A percentile compares a stretch with the other conserved stretches of the same genome.
Evolutionary conservation across 2,888 invertebrate genomes (phyloP).

Genomic region (Catonia carolina): DNA sequence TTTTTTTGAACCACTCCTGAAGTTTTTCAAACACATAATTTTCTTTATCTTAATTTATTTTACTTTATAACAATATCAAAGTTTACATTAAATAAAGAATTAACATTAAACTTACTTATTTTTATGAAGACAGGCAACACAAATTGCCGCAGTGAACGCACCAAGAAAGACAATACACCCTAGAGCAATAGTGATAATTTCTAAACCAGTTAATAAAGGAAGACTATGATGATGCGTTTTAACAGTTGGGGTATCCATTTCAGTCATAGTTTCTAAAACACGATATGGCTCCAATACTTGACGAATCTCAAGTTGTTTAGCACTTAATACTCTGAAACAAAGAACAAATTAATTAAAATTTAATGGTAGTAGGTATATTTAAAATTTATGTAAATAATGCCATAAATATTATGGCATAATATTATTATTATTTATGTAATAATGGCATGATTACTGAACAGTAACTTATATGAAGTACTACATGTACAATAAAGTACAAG

Average conservation of each 20-base stretch:
- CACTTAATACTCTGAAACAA: constrained; percentile 53
- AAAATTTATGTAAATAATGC: too few species aligned
- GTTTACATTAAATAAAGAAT: too few species aligned
- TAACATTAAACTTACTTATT: constrained; percentile 31
- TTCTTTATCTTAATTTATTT: too few species aligned
- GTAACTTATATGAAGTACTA: too few species aligned
- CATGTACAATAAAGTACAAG: too few species aligned
- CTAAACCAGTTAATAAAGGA: constrained; percentile 57
- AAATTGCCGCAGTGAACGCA: constrained; percentile 69
- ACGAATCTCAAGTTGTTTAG: constrained; percentile 54
- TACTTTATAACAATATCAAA: too few species aligned
- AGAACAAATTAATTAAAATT: constrained; percentile 28
- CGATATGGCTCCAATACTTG: constrained; percentile 59
- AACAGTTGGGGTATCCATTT: constrained; percentile 33
- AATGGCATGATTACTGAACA: too few species aligned
- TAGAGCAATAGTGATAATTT: constrained; percentile 71
- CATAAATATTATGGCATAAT: too few species aligned
- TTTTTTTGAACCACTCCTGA: too few species aligned
- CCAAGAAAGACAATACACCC: constrained; percentile 76
- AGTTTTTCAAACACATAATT: too few species aligned
- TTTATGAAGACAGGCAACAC: constrained; percentile 49
- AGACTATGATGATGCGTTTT: constrained; percentile 34
- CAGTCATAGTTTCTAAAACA: constrained; percentile 51
- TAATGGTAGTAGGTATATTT: too few species aligned
- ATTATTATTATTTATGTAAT: too few species aligned